These are phyloP conservation scores for Cladorhizidae sp. DNA, from an alignment of 37 sponge, comb jelly and placozoan species.

Conservation along the genomic window DNA sequence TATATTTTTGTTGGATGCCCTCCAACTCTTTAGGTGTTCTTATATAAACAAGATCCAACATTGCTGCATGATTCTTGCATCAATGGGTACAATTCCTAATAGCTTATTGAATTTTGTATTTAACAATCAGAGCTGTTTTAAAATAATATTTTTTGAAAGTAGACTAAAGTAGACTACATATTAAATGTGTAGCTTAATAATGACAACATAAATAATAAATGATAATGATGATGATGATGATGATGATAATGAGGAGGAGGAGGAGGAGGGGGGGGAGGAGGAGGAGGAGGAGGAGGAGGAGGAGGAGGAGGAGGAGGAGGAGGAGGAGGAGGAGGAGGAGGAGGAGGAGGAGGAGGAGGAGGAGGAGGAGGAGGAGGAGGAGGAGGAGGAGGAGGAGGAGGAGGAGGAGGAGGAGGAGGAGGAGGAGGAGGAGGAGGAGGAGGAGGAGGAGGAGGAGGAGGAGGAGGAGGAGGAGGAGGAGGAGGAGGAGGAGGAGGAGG, in stretches of 20 bases:
- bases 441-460: slow-evolving; percentile 9
- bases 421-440: slow-evolving; percentile 7
- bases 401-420: slow-evolving; percentile 1
- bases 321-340: background rate
- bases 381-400: background rate
- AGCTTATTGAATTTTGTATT: too few relatives aligned
- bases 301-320: background rate
- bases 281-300: background rate
- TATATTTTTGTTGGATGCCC: too few relatives aligned
- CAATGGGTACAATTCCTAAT: too few relatives aligned
- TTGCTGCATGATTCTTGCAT: too few relatives aligned
- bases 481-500: background rate
- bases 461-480: slow-evolving; percentile 1
- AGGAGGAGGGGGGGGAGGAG: slow-evolving; percentile 9
- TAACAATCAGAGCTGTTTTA: too few relatives aligned
- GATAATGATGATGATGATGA: too few relatives aligned
- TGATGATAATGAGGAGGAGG: too few relatives aligned
- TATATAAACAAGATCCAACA: too few relatives aligned
- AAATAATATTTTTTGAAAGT: too few relatives aligned
- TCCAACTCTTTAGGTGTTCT: too few relatives aligned
- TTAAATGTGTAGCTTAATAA: background rate
- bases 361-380: background rate
- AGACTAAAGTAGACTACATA: too few relatives aligned
- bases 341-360: background rate
- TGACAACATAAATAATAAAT: too few relatives aligned